Evolutionary conservation across 2,888 invertebrate species (phyloP).

Genomic region (Rhagium mordax): DNA sequence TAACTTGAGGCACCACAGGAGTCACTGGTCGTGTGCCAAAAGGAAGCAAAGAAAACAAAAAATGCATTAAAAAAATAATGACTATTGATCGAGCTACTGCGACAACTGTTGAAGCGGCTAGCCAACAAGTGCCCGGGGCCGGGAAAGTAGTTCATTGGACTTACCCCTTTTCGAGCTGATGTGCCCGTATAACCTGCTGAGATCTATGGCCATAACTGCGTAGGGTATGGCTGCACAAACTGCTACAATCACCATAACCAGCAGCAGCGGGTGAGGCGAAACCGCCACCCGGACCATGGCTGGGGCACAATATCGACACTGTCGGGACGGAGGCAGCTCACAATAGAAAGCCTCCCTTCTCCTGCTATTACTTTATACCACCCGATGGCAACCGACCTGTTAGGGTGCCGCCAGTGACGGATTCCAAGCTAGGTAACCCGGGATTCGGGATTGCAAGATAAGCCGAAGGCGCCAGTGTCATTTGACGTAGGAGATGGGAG

Average conservation of each 20-base stretch:
- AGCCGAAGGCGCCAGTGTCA: not conserved
- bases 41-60: conserved; percentile 1
- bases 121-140: conserved; percentile 55
- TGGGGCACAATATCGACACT: conserved; percentile 62
- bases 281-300: conserved; percentile 68
- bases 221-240: conserved; percentile 79
- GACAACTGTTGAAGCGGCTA: conserved; percentile 59
- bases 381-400: conserved; percentile 45
- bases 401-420: conserved; percentile 33
- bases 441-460: not conserved
- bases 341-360: conserved; percentile 60
- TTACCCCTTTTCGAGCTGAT: conserved; percentile 81
- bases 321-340: conserved; percentile 61
- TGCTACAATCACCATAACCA: conserved; percentile 73
- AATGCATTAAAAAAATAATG: conserved; percentile 49
- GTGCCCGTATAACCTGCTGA: conserved; percentile 87
- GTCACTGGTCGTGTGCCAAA: not conserved
- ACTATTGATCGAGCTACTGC: conserved; percentile 60
- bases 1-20: not conserved
- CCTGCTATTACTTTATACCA: conserved; percentile 59
- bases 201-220: conserved; percentile 82
- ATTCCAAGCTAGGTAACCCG: conserved; percentile 5
- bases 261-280: conserved; percentile 67
- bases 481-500: not conserved
- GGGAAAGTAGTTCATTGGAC: conserved; percentile 56